phyloP scores from a whole-genome alignment of 2,888 invertebrate species.

The Malthinus flaveolus region DNA sequence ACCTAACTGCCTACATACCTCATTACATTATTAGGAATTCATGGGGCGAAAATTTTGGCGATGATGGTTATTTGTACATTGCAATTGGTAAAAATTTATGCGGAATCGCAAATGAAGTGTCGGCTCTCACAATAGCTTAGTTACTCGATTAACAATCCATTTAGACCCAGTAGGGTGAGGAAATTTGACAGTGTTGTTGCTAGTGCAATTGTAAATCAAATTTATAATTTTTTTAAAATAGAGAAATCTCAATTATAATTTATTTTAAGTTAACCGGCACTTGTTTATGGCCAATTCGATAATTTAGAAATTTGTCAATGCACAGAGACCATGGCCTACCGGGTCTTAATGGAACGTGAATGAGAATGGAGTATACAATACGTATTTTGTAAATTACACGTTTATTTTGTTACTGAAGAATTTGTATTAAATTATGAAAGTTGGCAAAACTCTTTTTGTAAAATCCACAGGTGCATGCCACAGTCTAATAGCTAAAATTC shows the following conservation, averaged over 20 bases:
- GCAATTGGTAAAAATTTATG: slow-evolving; percentile 78
- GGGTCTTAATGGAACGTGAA: too few relatives aligned
- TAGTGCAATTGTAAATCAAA: too few relatives aligned
- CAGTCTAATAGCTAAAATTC: not conserved
- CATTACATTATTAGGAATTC: slow-evolving; percentile 85
- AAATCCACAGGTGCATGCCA: not conserved
- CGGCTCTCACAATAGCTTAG: slow-evolving; percentile 16
- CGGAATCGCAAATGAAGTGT: slow-evolving; percentile 73
- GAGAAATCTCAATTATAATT: not conserved
- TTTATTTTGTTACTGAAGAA: not conserved
- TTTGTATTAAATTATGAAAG: too few relatives aligned
- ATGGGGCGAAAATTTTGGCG: slow-evolving; percentile 79
- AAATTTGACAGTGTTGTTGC: too few relatives aligned
- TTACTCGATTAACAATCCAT: too few relatives aligned
- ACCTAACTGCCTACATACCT: slow-evolving; percentile 70
- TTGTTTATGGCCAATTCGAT: not conserved
- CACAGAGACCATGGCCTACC: too few relatives aligned
- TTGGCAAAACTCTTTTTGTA: too few relatives aligned
- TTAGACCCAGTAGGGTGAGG: too few relatives aligned
- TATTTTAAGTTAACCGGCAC: not conserved
- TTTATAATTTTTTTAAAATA: too few relatives aligned
- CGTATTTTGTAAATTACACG: too few relatives aligned
- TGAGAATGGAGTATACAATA: too few relatives aligned
- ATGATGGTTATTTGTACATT: slow-evolving; percentile 75
- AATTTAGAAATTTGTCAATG: not conserved